Evolutionary conservation across 2,888 invertebrate species (phyloP).

Genomic region (Lymantria monacha): DNA sequence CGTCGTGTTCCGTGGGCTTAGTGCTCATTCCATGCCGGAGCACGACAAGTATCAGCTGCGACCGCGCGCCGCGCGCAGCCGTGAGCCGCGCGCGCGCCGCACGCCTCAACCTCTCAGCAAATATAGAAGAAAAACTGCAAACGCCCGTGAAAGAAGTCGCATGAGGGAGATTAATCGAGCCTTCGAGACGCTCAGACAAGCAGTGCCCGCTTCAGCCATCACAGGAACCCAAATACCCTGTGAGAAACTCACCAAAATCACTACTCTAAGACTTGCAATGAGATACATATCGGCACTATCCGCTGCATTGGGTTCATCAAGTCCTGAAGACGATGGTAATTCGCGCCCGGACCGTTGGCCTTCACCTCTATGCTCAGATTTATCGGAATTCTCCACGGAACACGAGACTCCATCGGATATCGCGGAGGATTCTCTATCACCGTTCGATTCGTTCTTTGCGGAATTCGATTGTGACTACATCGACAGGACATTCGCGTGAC

Average conservation of each 20-base stretch:
- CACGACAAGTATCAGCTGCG: slow-evolving; percentile 81
- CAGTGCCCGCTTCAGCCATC: slow-evolving; percentile 85
- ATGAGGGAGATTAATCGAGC: slow-evolving; percentile 96
- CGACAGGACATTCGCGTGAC: slow-evolving; percentile 76
- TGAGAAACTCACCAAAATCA: slow-evolving; percentile 94
- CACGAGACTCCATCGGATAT: slow-evolving; percentile 75
- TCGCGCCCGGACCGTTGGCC: slow-evolving; percentile 65
- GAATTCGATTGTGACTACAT: slow-evolving; percentile 77
- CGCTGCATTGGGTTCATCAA: slow-evolving; percentile 81
- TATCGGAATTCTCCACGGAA: slow-evolving; percentile 77
- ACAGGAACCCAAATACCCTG: slow-evolving; percentile 81
- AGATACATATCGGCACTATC: slow-evolving; percentile 91
- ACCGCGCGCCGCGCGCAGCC: slow-evolving; percentile 74
- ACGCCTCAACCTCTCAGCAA: slow-evolving; percentile 91
- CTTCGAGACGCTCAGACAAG: slow-evolving; percentile 90
- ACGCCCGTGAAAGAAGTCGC: slow-evolving; percentile 92
- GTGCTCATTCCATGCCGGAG: slow-evolving; percentile 74
- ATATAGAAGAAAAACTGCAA: slow-evolving; percentile 94
- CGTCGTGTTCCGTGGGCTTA: slow-evolving; percentile 36
- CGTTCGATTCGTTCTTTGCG: slow-evolving; percentile 81
- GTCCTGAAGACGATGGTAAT: slow-evolving; percentile 38
- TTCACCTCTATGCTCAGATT: slow-evolving; percentile 76
- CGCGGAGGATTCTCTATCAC: slow-evolving; percentile 80
- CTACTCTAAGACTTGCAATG: slow-evolving; percentile 93
- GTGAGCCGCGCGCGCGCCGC: slow-evolving; percentile 81